phyloP scores from a whole-genome alignment of 2,888 invertebrate genomes.

The Monoplex corrugatus region DNA sequence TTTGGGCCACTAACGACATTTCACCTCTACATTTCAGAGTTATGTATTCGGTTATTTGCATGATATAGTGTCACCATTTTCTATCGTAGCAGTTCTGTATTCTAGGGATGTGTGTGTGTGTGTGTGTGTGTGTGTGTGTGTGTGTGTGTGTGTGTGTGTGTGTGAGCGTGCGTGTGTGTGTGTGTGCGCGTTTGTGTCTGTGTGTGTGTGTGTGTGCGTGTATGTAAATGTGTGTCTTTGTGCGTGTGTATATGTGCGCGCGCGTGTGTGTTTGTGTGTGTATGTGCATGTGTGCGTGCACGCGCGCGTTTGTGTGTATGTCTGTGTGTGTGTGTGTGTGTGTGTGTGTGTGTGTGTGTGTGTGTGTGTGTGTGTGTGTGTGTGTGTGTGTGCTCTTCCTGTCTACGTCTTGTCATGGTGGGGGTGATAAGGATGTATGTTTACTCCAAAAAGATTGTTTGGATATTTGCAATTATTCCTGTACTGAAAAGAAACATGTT shows the following conservation, averaged over 20 bases:
- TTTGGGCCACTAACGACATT: too few species aligned
- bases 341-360: neutral
- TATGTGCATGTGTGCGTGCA: neutral
- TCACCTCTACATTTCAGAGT: too few species aligned
- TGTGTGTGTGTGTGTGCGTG: neutral
- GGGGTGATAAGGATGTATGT: too few species aligned
- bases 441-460: too few species aligned
- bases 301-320: too few species aligned
- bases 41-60: too few species aligned
- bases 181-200: neutral
- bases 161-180: neutral
- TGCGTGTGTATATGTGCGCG: constrained; percentile 12
- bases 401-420: too few species aligned
- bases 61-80: too few species aligned
- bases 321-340: neutral
- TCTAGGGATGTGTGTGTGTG: neutral
- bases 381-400: neutral
- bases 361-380: constrained; percentile 7
- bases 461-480: too few species aligned
- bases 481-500: too few species aligned
- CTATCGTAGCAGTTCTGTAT: neutral
- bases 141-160: constrained; percentile 1
- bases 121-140: constrained; percentile 15
- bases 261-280: constrained; percentile 28
- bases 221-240: neutral